These are phyloP conservation scores for Cataglyphis hispanica DNA, from an alignment of 1,140 invertebrate genomes.

Conservation along the genomic window DNA sequence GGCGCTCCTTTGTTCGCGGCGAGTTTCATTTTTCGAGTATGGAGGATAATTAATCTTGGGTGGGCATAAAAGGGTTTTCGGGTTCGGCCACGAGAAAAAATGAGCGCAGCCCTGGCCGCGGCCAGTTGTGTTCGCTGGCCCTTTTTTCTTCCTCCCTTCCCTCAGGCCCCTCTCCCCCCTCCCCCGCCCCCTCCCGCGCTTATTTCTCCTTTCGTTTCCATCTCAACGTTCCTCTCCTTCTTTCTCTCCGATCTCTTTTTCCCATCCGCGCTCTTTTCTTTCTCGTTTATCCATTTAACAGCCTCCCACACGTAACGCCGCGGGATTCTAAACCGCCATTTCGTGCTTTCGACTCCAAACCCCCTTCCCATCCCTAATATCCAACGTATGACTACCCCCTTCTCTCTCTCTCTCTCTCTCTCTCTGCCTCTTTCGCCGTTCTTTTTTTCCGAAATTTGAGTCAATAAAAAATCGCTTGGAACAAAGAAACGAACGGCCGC, in stretches of 20 bases:
- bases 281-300: constrained; percentile 67
- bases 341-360: constrained; percentile 54
- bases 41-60: constrained; percentile 86
- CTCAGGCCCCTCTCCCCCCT: constrained; percentile 48
- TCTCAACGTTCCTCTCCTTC: constrained; percentile 65
- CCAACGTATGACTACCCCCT: neutral
- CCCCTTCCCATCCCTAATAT: neutral
- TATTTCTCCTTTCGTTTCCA: constrained; percentile 60
- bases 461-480: constrained; percentile 84
- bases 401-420: neutral
- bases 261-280: constrained; percentile 41
- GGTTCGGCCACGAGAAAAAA: constrained; percentile 85
- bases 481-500: constrained; percentile 80
- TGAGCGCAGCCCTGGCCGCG: constrained; percentile 79
- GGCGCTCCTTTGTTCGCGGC: constrained; percentile 81
- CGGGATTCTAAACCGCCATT: constrained; percentile 69
- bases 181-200: constrained; percentile 51
- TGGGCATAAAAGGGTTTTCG: constrained; percentile 86
- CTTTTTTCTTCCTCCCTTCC: constrained; percentile 68
- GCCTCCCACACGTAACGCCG: constrained; percentile 70
- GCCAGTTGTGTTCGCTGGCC: constrained; percentile 77
- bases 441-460: constrained; percentile 81
- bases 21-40: constrained; percentile 86
- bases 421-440: neutral
- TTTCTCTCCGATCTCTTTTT: constrained; percentile 47